Base-by-base conservation (phyloP, 1,140 invertebrate species). In the Zaprionus vittiger region DNA sequence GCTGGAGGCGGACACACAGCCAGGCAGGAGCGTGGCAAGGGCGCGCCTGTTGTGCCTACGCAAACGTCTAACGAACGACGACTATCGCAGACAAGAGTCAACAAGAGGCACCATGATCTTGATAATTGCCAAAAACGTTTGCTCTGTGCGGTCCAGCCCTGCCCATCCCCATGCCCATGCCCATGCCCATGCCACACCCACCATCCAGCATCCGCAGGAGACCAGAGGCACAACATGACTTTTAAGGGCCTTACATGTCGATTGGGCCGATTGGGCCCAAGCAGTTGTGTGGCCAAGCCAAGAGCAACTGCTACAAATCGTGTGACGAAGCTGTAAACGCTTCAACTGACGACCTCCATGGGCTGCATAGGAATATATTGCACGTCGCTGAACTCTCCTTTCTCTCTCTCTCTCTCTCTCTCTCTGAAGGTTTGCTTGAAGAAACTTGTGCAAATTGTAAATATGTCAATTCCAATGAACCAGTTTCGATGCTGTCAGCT, bases 171-270 rank as follows among this genome's bases (percentile, higher is more conserved):
- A 62, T 17, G 24, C 47, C 56, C 55, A 62, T 17, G 24, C 47
- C 56, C 56, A 62, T 17, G 34, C 47, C 73, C 38, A 70, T 57
- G 65, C 41, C 84, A 87, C 83, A 81, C 81, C 84, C 74, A 83
- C 31, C 31, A 34, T 74, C 80, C 78, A 83, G 69, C 52, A 38
- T 14, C 61, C 49, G 55, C 41, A 64, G 17, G 60, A 69, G 38
- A 59, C 52, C 70, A 37, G 26, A 63, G 77, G 67, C 61, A 78
- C 61, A 76, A 90, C 79, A 89, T 85, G 79, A 68, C 89, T 89
- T 89, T 89, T 89, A 89, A 89, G 85, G 85, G 85, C 85, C 85
- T 81, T 85, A 89, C 85, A 89, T 89, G 86, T 89, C 82, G 84
- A 89, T 89, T 81, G 70, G 47, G 71, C 64, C 79, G 81, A 89